Evolutionary conservation across 2,888 invertebrate species (phyloP).

Genomic region (Erebia aethiops): DNA sequence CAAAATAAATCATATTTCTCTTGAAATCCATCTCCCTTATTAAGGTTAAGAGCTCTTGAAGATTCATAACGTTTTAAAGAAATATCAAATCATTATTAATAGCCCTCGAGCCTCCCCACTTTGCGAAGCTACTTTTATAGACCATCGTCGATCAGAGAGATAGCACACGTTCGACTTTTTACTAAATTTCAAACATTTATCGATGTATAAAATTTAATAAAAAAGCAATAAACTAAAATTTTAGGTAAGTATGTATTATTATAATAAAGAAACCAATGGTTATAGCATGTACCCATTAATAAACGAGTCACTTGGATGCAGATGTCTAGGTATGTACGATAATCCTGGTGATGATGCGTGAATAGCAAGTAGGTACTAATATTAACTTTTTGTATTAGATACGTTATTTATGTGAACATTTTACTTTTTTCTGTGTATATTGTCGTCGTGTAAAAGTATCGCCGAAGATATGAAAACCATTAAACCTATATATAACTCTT

Average conservation of each 20-base stretch:
- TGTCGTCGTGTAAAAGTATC: too few relatives aligned
- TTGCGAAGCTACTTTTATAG: constrained; percentile 21
- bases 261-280: too few relatives aligned
- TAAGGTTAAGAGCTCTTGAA: constrained; percentile 40
- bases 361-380: too few relatives aligned
- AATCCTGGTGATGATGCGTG: too few relatives aligned
- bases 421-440: too few relatives aligned
- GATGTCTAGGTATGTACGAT: too few relatives aligned
- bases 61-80: constrained; percentile 39
- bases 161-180: constrained; percentile 24
- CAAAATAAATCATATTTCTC: constrained; percentile 35
- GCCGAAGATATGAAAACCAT: too few relatives aligned
- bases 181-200: constrained; percentile 10
- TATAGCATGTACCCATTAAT: too few relatives aligned
- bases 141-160: constrained; percentile 16
- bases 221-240: background rate
- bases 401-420: too few relatives aligned
- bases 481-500: background rate
- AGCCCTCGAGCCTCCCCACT: constrained; percentile 33
- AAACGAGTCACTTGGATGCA: too few relatives aligned
- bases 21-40: constrained; percentile 37
- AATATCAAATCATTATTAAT: constrained; percentile 42
- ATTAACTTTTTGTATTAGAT: too few relatives aligned
- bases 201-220: background rate
- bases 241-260: too few relatives aligned